Evolutionary conservation across 2,888 invertebrate species (phyloP), one percentile per base, ranked within the genome.

Genomic region (Oeneis ivallda): DNA sequence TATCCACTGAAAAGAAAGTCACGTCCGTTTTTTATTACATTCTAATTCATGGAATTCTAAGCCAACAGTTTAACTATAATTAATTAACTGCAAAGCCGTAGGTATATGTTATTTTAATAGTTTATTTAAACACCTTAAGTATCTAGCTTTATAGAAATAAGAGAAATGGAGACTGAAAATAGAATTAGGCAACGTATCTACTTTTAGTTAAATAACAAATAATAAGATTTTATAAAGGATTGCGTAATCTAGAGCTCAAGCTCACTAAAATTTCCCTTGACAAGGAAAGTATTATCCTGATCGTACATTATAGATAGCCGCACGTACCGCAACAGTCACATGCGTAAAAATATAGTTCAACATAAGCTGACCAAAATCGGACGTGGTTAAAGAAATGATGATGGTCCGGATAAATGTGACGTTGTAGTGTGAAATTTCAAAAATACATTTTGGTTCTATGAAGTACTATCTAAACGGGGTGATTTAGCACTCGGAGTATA

Each of bases 221-320:
- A 60, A 65, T 67, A 64, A 67, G 63, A 67, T 69, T 69, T 62
- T 52, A 60, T 34, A 69, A 59, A 65, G 65, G 49, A 69, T 65
- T 65, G 57, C 62, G 69, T 69, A 67, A 67, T 69, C 65, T 67
- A 63, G 52, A 41, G 66, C 56, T 65, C 41, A 65, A 59, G 52
- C 64, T 62, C 56, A 67, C 69, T 69, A 69, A 74, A 73, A 73
- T 74, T 73, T 66, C 65, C 64, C 65, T 69, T 70, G 68, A 69
- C 66, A 70, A 68, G 70, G 65, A 64, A 65, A 68, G 73, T 74
- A 72, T 70, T 47, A 17, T 17, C 15, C 10, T 47, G 47, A 9
- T 9, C 47, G 10, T 17, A 47, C 47, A 47, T 47, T 17, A 47
- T 17, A 1, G 15, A 17, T 15, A 37, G 9, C 9, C 37, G 9